Base-by-base conservation (phyloP, 2,797 vertebrate genomes). In the Alcedo atthis region DNA sequence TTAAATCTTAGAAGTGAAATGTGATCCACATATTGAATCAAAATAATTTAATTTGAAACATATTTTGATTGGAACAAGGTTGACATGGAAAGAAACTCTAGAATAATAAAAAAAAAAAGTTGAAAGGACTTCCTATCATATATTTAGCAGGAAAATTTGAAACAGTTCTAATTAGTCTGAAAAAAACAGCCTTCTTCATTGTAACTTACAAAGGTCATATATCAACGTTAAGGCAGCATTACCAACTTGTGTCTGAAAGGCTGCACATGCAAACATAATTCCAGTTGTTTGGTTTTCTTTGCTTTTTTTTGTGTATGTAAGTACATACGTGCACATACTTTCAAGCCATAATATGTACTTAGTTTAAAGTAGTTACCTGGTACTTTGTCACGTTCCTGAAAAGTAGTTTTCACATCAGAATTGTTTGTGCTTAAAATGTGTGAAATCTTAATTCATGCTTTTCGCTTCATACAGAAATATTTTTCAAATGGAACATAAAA, bases 41-140 rank as follows among this genome's bases (percentile, higher is more conserved):
- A 96, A 98, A 97, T 97, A 90, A 96, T 97, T 98, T 98, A 97
- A 98, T 98, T 97, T 96, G 92, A 98, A 97, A 96, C 97, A 96
- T 98, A 94, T 98, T 98, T 98, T 98, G 96, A 97, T 97, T 98
- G 97, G 97, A 97, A 97, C 97, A 97, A 97, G 97, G 97, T 96
- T 97, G 97, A 97, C 92, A 87, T 97, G 91, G 92, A 96, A 96
- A 96, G 96, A 97, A 97, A 97, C 94, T 97, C 94, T 96, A 96
- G 96, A 96, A 97, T 96, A 75, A 69, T n/a, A 33, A 85, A 68
- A 69, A 89, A 84, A 97, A 97, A 97, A 97, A 96, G 97, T 95
- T 96, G 96, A 97, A 98, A 97, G 97, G 95, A 97, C 96, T 96
- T 97, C 97, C 96, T 97, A 97, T 98, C 98, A 95, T 98, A 95